Evolutionary conservation across 2,797 vertebrate genomes (phyloP).

Genomic region (Hydrocynus forskahlii): DNA sequence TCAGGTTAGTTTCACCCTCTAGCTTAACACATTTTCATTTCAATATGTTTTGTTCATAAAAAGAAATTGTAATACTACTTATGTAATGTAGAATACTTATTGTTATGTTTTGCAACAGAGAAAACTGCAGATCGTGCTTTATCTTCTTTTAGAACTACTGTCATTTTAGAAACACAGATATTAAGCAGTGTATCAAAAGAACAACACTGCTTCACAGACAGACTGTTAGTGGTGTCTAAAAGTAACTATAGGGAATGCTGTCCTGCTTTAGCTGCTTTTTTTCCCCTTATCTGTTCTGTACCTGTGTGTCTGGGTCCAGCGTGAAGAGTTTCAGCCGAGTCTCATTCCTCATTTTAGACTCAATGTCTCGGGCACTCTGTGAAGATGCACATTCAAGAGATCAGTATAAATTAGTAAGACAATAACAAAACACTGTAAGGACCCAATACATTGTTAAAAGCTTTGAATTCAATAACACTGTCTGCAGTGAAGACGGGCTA

Average conservation of each 20-base stretch:
- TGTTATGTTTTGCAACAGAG: too few species aligned
- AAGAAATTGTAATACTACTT: too few species aligned
- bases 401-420: not conserved
- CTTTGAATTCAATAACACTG: not conserved
- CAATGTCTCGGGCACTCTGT: conserved; percentile 92
- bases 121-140: not conserved
- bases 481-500: too few species aligned
- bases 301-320: conserved; percentile 96
- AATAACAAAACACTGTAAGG: not conserved
- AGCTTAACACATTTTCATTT: too few species aligned
- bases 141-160: not conserved
- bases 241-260: not conserved
- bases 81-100: too few species aligned
- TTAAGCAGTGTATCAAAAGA: not conserved
- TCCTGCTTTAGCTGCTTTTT: not conserved
- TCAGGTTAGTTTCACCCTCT: too few species aligned
- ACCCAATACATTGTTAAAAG: not conserved
- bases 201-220: not conserved
- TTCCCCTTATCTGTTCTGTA: conserved; percentile 56
- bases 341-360: conserved; percentile 91
- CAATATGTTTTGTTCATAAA: too few species aligned
- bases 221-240: not conserved
- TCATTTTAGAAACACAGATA: not conserved
- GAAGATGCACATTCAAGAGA: conserved; percentile 53
- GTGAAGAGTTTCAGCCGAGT: conserved; percentile 93